phyloP scores from a whole-genome alignment of 2,113 vertebrate species.

The Burhinus oedicnemus region DNA sequence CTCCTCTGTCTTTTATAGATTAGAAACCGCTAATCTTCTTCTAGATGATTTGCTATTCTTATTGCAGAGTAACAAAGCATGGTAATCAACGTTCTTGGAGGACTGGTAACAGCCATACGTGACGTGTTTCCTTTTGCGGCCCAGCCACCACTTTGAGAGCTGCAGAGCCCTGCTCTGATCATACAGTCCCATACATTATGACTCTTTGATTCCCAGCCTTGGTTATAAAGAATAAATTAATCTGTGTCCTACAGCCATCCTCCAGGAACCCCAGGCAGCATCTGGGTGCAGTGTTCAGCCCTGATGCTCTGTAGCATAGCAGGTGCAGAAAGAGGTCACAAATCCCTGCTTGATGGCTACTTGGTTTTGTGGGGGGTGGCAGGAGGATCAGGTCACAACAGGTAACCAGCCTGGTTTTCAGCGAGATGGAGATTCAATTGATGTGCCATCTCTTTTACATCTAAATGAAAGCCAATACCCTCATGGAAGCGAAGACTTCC shows the following conservation, averaged over 20 bases:
- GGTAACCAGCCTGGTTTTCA: constrained; percentile 11
- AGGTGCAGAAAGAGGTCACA: neutral
- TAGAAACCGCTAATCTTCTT: neutral
- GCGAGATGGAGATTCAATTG: neutral
- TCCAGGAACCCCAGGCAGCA: neutral
- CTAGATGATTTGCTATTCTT: neutral
- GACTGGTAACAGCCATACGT: neutral
- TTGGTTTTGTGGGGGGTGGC: neutral
- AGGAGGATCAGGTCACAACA: constrained; percentile 48
- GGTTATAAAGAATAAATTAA: neutral
- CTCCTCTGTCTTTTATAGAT: neutral
- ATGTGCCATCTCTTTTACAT: constrained; percentile 40
- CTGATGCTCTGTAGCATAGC: neutral
- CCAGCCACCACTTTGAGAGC: constrained; percentile 18
- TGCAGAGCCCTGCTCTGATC: neutral
- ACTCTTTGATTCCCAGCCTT: neutral
- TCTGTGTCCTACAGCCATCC: neutral
- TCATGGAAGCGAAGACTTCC: constrained; percentile 65
- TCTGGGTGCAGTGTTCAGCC: neutral
- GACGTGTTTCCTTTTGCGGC: constrained; percentile 5
- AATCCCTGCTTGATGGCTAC: neutral
- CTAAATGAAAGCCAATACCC: constrained; percentile 57
- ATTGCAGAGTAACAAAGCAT: neutral
- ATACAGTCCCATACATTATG: neutral
- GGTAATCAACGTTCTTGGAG: neutral